Base-by-base conservation (phyloP, 2,113 vertebrate species). In the Saccopteryx leptura region DNA sequence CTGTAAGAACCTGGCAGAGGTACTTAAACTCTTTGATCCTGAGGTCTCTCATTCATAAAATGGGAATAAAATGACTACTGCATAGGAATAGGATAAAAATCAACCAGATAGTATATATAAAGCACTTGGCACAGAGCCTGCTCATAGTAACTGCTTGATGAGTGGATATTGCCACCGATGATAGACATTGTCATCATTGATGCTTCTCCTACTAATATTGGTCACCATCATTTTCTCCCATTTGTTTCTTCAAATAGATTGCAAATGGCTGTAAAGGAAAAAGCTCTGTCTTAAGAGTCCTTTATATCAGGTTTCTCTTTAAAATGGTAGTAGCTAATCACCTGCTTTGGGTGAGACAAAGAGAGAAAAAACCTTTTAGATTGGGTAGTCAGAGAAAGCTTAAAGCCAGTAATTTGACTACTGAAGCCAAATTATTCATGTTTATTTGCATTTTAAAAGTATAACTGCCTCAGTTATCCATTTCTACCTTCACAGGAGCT, bases 11-110 rank as follows among this genome's bases (percentile, higher is more conserved):
- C 23, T 88, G 60, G 60, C 5, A 14, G 90, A 86, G 23, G 31
- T 61, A 84, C 24, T 90, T 95, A 84, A 95, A 66, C 12, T 83
- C 60, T 93, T 58, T 88, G 58, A 78, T 31, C 24, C 9, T 85
- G 75, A 78, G 21, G n/a, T 90, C 91, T 91, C 83, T 93, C 48
- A 94, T 71, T 48, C 82, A 94, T 89, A 91, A 91, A 83, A 56
- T 80, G 54, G 23, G 74, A 1, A 85, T 60, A 24, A 95, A 90
- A 80, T 88, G 19, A 24, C n/a, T 72, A 48, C 54, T 66, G 84
- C 28, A 83, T 61, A 91, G 54, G 19, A 60, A 93, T 75, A 90
- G 71, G 61, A 79, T 33, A 86, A 94, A 92, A 96, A 86, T 69
- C 88, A 92, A 85, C 66, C 90, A 84, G 26, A 31, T 10, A 31